These are phyloP conservation scores for Crypturellus tataupa DNA, from an alignment of 2,797 vertebrate genomes.

Conservation along the genomic window DNA sequence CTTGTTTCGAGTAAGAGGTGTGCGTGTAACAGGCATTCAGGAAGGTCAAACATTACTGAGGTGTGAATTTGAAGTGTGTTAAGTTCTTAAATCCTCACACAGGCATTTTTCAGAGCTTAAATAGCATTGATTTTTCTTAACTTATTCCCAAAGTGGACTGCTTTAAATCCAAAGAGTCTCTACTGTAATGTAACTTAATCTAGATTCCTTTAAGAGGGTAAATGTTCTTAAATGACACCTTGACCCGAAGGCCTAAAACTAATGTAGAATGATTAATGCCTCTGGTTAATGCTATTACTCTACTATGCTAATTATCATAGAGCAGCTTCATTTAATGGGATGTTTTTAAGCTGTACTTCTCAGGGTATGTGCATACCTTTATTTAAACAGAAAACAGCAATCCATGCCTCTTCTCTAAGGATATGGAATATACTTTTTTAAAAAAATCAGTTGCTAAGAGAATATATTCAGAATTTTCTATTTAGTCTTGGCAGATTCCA, in stretches of 20 bases:
- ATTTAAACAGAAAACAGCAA: not conserved
- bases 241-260: not conserved
- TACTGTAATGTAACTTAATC: not conserved
- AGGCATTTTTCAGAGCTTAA: not conserved
- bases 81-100: not conserved
- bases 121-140: not conserved
- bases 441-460: not conserved
- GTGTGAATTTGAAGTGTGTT: constrained; percentile 23
- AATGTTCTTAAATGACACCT: accelerated
- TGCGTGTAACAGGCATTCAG: not conserved
- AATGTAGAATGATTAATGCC: constrained; percentile 40
- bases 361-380: not conserved
- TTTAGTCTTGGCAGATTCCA: constrained; percentile 2
- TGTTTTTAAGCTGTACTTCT: not conserved
- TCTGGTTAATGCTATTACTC: constrained; percentile 40
- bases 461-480: not conserved
- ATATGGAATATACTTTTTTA: not conserved
- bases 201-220: not conserved
- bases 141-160: not conserved
- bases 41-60: constrained; percentile 15
- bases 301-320: constrained; percentile 12
- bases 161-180: not conserved
- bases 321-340: not conserved
- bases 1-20: constrained; percentile 13
- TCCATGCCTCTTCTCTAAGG: not conserved